A percentile compares a stretch with the other conserved stretches of the same genome.
Evolutionary conservation across 2,888 invertebrate species (phyloP).

Genomic region (Aphodius sticticus): DNA sequence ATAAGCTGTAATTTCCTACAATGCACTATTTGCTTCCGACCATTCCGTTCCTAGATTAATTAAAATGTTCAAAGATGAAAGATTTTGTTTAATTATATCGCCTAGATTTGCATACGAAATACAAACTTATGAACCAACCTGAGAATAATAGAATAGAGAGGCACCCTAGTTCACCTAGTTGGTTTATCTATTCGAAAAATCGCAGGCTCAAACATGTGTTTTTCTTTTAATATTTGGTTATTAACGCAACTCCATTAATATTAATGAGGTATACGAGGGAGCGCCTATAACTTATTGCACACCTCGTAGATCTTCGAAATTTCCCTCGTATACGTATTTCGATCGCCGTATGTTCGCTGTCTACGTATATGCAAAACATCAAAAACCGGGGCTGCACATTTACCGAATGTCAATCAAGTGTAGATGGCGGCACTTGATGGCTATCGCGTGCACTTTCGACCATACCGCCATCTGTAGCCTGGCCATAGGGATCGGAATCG

Average conservation of each 20-base stretch:
- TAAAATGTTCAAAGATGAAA: constrained; percentile 17
- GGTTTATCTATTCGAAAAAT: background rate
- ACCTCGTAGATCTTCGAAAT: constrained; percentile 9
- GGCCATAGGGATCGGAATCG: constrained; percentile 52
- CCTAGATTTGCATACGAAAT: background rate
- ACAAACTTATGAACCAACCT: background rate
- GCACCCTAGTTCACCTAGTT: background rate
- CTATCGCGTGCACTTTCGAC: constrained; percentile 56
- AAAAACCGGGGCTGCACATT: constrained; percentile 55
- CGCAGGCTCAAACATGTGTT: background rate
- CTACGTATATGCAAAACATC: constrained; percentile 52
- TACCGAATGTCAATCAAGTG: constrained; percentile 58
- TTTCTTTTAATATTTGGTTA: background rate
- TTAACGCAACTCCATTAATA: background rate
- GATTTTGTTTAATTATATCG: background rate
- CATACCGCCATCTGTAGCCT: constrained; percentile 43
- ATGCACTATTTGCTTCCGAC: constrained; percentile 30
- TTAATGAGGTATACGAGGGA: background rate
- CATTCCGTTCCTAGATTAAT: constrained; percentile 11
- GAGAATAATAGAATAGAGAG: background rate
- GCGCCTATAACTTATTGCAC: background rate
- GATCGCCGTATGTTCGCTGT: background rate
- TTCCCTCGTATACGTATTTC: constrained; percentile 30
- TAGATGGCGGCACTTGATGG: constrained; percentile 55
- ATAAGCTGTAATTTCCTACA: constrained; percentile 39